Conservation (phyloP, 2,113 vertebrate genomes). For the Picathartes gymnocephalus region DNA sequence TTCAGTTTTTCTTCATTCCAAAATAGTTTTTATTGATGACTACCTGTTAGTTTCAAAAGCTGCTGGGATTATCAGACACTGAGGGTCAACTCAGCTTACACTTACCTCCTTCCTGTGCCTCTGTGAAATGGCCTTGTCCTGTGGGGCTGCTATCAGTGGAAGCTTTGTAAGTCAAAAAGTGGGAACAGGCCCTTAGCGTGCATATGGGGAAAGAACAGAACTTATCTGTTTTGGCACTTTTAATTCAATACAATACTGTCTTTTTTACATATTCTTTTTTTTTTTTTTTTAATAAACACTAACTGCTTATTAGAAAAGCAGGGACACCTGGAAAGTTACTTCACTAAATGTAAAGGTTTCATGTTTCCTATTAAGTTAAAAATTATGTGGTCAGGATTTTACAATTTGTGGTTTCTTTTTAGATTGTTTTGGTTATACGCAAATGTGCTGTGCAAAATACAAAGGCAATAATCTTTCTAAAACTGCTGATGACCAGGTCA, state of each 20-base stretch:
- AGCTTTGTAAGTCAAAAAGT: not conserved
- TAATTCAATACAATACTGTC: constrained; percentile 20
- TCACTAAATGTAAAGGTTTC: constrained; percentile 18
- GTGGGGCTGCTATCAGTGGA: not conserved
- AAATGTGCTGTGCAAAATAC: constrained; percentile 49
- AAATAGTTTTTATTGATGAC: not conserved
- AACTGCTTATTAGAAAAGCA: constrained; percentile 61
- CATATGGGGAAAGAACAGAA: not conserved
- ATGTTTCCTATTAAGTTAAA: constrained; percentile 63
- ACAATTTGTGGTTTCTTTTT: constrained; percentile 60
- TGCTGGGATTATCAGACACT: not conserved
- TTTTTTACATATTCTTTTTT: constrained; percentile 13
- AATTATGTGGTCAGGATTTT: constrained; percentile 48
- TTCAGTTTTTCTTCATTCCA: not conserved
- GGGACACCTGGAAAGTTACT: constrained; percentile 60
- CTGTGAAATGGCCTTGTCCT: not conserved
- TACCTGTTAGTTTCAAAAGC: not conserved
- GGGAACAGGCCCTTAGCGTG: not conserved
- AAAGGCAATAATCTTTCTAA: constrained; percentile 57
- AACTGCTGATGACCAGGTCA: constrained; percentile 61
- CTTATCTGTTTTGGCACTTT: constrained; percentile 29
- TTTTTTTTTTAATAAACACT: constrained; percentile 35
- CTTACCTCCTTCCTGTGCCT: not conserved
- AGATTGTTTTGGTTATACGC: constrained; percentile 55
- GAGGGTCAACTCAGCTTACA: not conserved